Base-by-base conservation (phyloP, 2,888 invertebrate species). In the Ophion ellenae region DNA sequence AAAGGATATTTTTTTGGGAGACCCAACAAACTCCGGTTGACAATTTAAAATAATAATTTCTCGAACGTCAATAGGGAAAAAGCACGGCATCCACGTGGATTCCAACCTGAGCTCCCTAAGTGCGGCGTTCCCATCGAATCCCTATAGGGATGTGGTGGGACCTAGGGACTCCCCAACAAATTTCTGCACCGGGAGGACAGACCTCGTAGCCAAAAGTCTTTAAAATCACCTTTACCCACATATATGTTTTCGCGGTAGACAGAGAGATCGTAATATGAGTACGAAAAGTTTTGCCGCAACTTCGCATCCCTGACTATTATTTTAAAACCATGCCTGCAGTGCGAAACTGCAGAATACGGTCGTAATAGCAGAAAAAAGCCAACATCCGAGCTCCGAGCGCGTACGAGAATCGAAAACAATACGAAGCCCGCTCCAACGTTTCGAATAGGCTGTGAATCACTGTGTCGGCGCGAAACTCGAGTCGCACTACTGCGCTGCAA, bases 401-500 rank as follows among this genome's bases (percentile, higher is more conserved):
- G 32, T 28, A 61, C 66, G 40, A 80, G 73, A 63, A 67, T 28
- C 2, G 76, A 70, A 82, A 82, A 77, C 82, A 77, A 82, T 82
- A 40, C 61, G 64, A 64, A 53, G 57, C 53, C 71, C 63, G 61
- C 24, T 69, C 40, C 61, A 32, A n/a, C 69, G 45, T 45, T 59
- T 11, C 45, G 69, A 69, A 61, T 6, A 17, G 57, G 20, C n/a
- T 32, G 7, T 14, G 32, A 24, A 36, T 53, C 77, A 63, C 66
- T 2, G 45, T 67, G 77, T 73, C 53, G 73, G 76, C 40, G 45
- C 47, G 47, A 71, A 77, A 45, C 71, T 67, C 28, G 83, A 78
- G 73, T 67, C 77, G 77, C 57, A 83, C 83, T 78, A 82, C 82
- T 77, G 69, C 67, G 57, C 57, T 57, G 36, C 57, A 57, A 69